These are phyloP conservation scores for Phthorimaea operculella DNA, from an alignment of 1,140 invertebrate species.

Conservation along the genomic window DNA sequence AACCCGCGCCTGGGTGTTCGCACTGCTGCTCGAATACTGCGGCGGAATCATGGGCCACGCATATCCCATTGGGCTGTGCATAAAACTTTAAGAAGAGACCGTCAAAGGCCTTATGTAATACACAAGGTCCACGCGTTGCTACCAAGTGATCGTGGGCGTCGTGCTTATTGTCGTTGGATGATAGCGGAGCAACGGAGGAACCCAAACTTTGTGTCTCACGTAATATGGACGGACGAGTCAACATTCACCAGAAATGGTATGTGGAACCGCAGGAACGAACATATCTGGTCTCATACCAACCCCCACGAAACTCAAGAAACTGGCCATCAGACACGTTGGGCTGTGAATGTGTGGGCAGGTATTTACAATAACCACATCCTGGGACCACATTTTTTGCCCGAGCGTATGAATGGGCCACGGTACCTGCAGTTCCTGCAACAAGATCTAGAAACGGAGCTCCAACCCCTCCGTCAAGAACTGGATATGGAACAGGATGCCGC, in stretches of 20 bases:
- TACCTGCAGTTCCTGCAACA: conserved; percentile 10
- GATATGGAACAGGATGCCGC: too few relatives aligned
- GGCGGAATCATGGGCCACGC: too few relatives aligned
- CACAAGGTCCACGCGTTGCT: conserved; percentile 11
- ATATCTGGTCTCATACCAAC: conserved; percentile 8
- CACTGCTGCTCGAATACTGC: too few relatives aligned
- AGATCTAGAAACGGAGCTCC: too few relatives aligned
- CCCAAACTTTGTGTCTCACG: too few relatives aligned
- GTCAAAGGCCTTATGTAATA: too few relatives aligned
- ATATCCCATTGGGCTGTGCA: conserved; percentile 7
- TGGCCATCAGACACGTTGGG: conserved; percentile 4
- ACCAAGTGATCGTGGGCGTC: conserved; percentile 2
- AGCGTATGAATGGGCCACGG: conserved; percentile 4
- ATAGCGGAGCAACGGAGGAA: conserved; percentile 3
- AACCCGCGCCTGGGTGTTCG: too few relatives aligned
- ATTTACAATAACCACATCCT: too few relatives aligned
- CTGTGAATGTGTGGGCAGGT: conserved; percentile 12
- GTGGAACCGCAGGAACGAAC: conserved; percentile 12
- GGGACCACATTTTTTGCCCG: conserved; percentile 13
- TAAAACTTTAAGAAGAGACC: conserved; percentile 7
- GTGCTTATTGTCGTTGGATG: conserved; percentile 11
- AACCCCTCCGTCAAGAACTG: too few relatives aligned
- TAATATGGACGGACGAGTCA: conserved; percentile 15
- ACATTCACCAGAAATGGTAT: conserved; percentile 13
- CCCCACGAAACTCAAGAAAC: too few relatives aligned